These are phyloP conservation scores for Setophaga petechia DNA, from an alignment of 2,113 vertebrate genomes.

Conservation along the genomic window DNA sequence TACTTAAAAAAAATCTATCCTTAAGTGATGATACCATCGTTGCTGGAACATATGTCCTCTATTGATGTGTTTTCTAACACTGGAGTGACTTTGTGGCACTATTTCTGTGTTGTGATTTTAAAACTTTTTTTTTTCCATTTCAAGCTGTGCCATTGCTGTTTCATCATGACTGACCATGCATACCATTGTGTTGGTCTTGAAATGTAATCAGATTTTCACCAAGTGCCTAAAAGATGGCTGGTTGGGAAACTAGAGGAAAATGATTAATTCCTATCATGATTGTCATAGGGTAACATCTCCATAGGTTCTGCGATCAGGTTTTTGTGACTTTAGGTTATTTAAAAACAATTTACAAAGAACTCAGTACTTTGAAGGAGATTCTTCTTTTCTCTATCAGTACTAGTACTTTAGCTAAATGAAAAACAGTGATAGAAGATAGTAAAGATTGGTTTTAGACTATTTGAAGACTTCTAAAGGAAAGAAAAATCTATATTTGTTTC, in stretches of 20 bases:
- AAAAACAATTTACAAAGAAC: neutral
- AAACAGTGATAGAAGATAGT: neutral
- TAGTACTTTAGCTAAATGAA: neutral
- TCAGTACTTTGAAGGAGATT: neutral
- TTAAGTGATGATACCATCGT: neutral
- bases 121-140: neutral
- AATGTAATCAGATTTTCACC: neutral
- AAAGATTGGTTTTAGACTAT: neutral
- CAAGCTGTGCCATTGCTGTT: neutral
- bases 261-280: accelerated
- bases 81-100: neutral
- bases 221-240: neutral
- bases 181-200: neutral
- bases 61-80: neutral
- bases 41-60: neutral
- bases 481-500: neutral
- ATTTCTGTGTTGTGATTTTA: neutral
- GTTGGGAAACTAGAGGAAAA: neutral
- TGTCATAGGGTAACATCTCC: neutral
- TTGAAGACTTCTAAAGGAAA: neutral
- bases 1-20: neutral
- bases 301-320: neutral
- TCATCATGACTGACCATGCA: neutral
- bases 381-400: neutral
- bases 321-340: neutral